These are phyloP conservation scores for Odontothrips loti DNA, from an alignment of 2,888 invertebrate genomes.

Conservation along the genomic window DNA sequence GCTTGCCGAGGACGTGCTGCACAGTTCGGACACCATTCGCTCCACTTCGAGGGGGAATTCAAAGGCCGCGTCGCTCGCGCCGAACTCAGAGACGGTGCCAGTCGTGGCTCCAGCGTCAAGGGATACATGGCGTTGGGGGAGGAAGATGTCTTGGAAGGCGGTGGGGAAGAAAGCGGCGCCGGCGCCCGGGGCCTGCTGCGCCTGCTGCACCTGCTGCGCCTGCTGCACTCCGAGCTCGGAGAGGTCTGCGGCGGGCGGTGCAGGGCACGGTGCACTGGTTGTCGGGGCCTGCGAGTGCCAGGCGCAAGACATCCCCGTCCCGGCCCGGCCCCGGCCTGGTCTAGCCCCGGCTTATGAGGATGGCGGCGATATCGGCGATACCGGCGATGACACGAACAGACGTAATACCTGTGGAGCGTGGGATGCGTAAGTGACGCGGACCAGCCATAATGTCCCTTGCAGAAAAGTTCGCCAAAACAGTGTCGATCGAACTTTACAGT, in stretches of 20 bases:
- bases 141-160: no score
- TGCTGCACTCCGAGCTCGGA: not conserved
- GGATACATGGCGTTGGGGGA: no score
- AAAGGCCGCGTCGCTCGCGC: not conserved
- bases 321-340: not conserved
- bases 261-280: not conserved
- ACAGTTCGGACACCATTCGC: constrained; percentile 2
- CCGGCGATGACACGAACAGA: not conserved
- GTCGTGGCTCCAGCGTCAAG: no score
- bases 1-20: not conserved
- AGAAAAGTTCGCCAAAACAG: not conserved
- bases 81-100: not conserved
- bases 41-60: constrained; percentile 1
- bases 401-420: not conserved
- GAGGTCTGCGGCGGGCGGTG: not conserved
- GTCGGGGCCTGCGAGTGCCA: not conserved
- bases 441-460: not conserved
- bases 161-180: no score
- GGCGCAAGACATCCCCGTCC: not conserved
- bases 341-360: not conserved
- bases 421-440: not conserved
- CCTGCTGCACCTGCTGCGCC: not conserved
- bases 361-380: not conserved
- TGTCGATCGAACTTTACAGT: not conserved
- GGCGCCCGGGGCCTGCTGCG: no score